These are phyloP conservation scores for Ephialtes manifestator DNA, from an alignment of 2,888 invertebrate genomes.

Conservation along the genomic window DNA sequence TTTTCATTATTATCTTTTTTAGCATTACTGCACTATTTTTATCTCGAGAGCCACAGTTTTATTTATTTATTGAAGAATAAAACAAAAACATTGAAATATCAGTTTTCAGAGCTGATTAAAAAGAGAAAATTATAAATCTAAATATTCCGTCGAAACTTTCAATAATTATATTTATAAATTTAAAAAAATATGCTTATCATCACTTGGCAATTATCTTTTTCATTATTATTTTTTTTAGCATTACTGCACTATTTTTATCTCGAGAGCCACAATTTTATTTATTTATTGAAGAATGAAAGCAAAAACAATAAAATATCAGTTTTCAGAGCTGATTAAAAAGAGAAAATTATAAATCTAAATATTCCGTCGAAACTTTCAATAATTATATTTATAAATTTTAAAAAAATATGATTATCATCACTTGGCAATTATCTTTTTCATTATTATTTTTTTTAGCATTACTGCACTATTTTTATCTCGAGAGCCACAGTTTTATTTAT, in stretches of 20 bases:
- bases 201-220: neutral
- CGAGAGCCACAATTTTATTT: no score
- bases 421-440: neutral
- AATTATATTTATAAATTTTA: neutral
- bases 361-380: neutral
- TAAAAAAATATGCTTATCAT: neutral
- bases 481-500: no score
- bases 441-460: neutral
- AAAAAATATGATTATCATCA: neutral
- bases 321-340: no score
- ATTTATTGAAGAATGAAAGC: no score
- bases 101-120: no score
- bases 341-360: slow-evolving; percentile 31
- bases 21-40: neutral
- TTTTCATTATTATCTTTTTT: neutral
- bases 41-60: no score
- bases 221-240: neutral
- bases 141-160: neutral
- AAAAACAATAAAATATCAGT: no score
- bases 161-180: neutral
- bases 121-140: no score
- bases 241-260: neutral
- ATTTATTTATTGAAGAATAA: no score
- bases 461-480: no score
- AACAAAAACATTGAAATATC: no score